Evolutionary conservation across 2,888 invertebrate genomes (phyloP).

Genomic region (Agrotis puta): DNA sequence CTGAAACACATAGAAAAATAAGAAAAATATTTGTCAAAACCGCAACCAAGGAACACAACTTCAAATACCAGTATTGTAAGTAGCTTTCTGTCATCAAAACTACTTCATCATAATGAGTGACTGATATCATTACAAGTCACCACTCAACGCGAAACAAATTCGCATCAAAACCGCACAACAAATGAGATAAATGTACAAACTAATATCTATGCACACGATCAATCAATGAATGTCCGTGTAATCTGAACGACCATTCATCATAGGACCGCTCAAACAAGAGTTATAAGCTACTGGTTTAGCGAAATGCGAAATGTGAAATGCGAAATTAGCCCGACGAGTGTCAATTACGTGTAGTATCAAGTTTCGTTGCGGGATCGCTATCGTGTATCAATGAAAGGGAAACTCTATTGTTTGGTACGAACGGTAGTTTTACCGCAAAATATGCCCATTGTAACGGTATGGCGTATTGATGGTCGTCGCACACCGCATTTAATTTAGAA

Average conservation of each 20-base stretch:
- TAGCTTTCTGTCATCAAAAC: neutral
- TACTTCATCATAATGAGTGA: constrained; percentile 14
- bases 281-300: constrained; percentile 53
- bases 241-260: constrained; percentile 59
- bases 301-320: too few species aligned
- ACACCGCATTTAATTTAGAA: neutral
- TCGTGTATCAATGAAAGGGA: constrained; percentile 72
- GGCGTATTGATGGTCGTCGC: constrained; percentile 25
- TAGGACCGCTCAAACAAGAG: constrained; percentile 45
- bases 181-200: constrained; percentile 53
- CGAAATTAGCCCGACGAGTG: constrained; percentile 59
- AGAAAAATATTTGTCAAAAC: neutral
- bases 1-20: neutral
- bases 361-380: constrained; percentile 62
- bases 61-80: neutral
- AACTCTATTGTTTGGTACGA: constrained; percentile 69
- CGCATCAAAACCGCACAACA: constrained; percentile 43
- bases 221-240: constrained; percentile 56
- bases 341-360: constrained; percentile 67
- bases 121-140: constrained; percentile 32
- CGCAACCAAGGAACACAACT: too few species aligned
- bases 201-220: constrained; percentile 46
- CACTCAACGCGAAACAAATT: constrained; percentile 38
- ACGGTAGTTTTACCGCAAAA: constrained; percentile 70
- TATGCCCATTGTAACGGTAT: constrained; percentile 58